Conservation (phyloP, 2,888 invertebrate genomes). For the Muschampia plurimacula region DNA sequence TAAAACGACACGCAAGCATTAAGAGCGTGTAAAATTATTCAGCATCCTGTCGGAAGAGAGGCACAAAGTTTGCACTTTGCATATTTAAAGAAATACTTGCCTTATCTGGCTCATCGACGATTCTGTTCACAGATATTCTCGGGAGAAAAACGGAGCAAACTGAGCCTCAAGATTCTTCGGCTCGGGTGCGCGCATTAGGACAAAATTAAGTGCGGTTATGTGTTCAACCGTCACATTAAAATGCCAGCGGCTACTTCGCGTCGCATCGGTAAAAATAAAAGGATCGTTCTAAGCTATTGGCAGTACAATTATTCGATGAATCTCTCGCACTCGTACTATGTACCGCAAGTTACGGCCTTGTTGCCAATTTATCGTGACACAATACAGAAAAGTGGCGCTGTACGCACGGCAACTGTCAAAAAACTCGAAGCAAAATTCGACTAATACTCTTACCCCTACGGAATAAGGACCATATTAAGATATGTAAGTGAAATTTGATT, state of each 20-base stretch:
- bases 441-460: constrained; percentile 1
- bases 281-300: constrained; percentile 62
- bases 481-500: constrained; percentile 32
- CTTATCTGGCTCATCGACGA: constrained; percentile 82
- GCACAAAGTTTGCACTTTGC: constrained; percentile 82
- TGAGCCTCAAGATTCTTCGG: constrained; percentile 69
- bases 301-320: constrained; percentile 75
- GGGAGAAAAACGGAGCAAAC: constrained; percentile 69
- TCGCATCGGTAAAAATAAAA: constrained; percentile 68
- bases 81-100: constrained; percentile 81
- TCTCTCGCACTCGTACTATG: constrained; percentile 59
- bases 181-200: constrained; percentile 77
- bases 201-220: constrained; percentile 85
- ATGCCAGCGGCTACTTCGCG: constrained; percentile 76
- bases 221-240: constrained; percentile 82
- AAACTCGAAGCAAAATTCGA: constrained; percentile 28
- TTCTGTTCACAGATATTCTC: constrained; percentile 76
- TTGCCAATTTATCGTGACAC: constrained; percentile 59
- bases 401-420: constrained; percentile 46
- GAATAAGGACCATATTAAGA: constrained; percentile 35
- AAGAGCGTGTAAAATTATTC: constrained; percentile 84
- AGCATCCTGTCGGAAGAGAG: constrained; percentile 75
- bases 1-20: constrained; percentile 78
- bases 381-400: constrained; percentile 48
- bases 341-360: constrained; percentile 55